Conservation (phyloP, 2,888 invertebrate species). For the Spisula subtruncata region DNA sequence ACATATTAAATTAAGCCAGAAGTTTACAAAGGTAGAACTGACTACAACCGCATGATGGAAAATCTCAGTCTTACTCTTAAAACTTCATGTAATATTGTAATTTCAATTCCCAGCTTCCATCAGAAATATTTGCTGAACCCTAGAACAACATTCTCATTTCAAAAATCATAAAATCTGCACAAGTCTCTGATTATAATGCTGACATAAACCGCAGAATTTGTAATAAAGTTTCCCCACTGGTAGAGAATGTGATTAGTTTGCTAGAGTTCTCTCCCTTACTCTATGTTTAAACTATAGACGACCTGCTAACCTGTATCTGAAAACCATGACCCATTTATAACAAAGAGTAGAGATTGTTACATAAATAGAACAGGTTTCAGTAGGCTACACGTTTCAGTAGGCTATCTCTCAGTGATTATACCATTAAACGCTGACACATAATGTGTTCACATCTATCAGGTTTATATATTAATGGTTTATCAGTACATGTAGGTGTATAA, state of each 20-base stretch:
- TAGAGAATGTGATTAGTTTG: background rate
- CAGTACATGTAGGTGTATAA: background rate
- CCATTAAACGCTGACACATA: conserved; percentile 11
- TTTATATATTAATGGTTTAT: background rate
- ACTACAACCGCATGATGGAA: no score
- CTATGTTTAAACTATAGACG: conserved; percentile 35
- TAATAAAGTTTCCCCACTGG: background rate
- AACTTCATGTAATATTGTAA: no score
- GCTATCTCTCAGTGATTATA: conserved; percentile 46
- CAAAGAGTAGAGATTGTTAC: conserved; percentile 52
- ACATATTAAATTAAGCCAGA: no score
- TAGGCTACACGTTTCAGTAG: conserved; percentile 46
- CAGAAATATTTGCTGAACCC: no score
- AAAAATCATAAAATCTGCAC: background rate
- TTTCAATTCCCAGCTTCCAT: no score
- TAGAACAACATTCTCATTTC: no score
- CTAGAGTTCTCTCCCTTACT: conserved; percentile 64
- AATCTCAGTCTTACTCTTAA: no score
- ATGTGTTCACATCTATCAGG: background rate
- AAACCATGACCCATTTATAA: conserved; percentile 64
- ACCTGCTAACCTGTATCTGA: conserved; percentile 67
- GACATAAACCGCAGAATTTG: background rate
- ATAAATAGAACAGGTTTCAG: conserved; percentile 58
- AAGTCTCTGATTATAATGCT: background rate
- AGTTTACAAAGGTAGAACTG: no score